Conservation (phyloP, 2,888 invertebrate species). For the Candidula unifasciata region DNA sequence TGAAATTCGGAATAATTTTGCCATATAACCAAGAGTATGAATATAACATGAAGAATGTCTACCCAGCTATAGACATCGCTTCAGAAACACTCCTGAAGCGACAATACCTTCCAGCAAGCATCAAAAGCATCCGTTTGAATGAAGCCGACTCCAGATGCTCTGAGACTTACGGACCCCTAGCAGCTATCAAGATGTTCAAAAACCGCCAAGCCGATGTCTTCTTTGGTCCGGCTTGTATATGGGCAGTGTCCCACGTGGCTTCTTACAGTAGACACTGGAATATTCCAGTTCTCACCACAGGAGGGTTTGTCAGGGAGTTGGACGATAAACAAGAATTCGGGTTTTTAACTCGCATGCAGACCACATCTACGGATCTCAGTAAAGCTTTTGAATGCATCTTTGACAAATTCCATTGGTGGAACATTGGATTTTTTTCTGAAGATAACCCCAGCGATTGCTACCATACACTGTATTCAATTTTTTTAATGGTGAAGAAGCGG, state of each 20-base stretch:
- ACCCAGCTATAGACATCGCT: slow-evolving; percentile 11
- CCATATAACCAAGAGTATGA: neutral
- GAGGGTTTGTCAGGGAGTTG: slow-evolving; percentile 73
- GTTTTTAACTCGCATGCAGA: slow-evolving; percentile 83
- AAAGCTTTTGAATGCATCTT: neutral
- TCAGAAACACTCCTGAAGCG: neutral
- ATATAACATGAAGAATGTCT: neutral
- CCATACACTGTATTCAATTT: neutral
- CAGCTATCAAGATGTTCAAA: slow-evolving; percentile 72
- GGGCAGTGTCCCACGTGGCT: slow-evolving; percentile 92
- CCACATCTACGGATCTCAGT: neutral
- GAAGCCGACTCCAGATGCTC: slow-evolving; percentile 73
- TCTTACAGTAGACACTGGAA: slow-evolving; percentile 90
- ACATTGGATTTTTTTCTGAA: slow-evolving; percentile 8
- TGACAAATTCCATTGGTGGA: slow-evolving; percentile 1
- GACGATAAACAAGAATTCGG: slow-evolving; percentile 81
- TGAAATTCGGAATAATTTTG: slow-evolving; percentile 12
- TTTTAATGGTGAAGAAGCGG: neutral
- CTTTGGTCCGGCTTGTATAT: slow-evolving; percentile 75
- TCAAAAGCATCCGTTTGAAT: slow-evolving; percentile 13
- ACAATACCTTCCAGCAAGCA: neutral
- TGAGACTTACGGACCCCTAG: slow-evolving; percentile 71
- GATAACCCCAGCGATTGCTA: neutral
- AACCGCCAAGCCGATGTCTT: slow-evolving; percentile 70
- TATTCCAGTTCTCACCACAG: slow-evolving; percentile 88